Percentiles rank a stretch among this genome's conserved stretches.
Conservation (phyloP, 2,888 invertebrate genomes). For the Cerceris rybyensis region DNA sequence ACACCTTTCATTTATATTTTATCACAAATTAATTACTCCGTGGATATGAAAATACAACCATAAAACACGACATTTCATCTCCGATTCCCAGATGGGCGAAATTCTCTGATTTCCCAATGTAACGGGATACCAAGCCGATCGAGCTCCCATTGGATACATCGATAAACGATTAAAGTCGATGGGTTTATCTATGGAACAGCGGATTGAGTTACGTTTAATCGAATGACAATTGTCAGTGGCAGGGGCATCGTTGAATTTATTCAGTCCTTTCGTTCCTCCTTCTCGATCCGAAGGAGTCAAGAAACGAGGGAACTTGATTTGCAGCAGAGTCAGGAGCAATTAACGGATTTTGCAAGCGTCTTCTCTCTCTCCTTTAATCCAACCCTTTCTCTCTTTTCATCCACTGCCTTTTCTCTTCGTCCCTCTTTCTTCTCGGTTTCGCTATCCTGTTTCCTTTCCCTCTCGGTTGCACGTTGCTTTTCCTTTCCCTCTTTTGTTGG, state of each 20-base stretch:
- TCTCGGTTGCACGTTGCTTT: neutral
- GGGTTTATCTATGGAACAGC: neutral
- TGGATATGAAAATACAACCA: no score
- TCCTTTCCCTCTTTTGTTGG: slow-evolving; percentile 6
- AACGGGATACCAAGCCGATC: neutral
- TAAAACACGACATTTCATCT: no score
- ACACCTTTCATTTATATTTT: no score
- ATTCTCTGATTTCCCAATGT: neutral
- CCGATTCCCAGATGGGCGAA: neutral
- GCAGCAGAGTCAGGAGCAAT: slow-evolving; percentile 46
- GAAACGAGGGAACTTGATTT: slow-evolving; percentile 45
- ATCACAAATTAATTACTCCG: no score
- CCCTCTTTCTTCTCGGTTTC: slow-evolving; percentile 1
- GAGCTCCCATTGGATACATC: neutral
- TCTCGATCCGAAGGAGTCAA: slow-evolving; percentile 2
- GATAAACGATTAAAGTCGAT: slow-evolving; percentile 1
- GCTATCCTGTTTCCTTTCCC: neutral
- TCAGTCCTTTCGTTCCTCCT: neutral
- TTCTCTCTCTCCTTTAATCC: neutral
- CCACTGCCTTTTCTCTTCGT: neutral
- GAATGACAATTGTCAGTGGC: neutral
- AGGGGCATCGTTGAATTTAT: neutral
- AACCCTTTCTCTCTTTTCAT: neutral
- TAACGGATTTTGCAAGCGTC: slow-evolving; percentile 45
- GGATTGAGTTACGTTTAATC: neutral